Percentiles rank a stretch among this genome's conserved stretches.
These are phyloP conservation scores for Trematomus loennbergii DNA, from an alignment of 2,113 vertebrate species.

Conservation along the genomic window DNA sequence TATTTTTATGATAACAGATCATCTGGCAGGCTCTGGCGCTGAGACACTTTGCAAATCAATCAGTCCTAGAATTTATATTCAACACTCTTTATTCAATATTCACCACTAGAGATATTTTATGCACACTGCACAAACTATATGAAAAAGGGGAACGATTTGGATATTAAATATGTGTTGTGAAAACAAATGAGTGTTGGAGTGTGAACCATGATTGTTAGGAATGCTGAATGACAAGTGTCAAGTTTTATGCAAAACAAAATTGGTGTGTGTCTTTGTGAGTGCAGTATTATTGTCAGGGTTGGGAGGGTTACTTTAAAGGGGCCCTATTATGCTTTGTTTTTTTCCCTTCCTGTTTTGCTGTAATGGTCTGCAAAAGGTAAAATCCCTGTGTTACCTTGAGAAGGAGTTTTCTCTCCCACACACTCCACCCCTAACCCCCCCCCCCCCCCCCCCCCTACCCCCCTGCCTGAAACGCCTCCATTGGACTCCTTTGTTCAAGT, in stretches of 20 bases:
- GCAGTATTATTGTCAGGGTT: too few relatives aligned
- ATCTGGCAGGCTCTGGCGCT: background rate
- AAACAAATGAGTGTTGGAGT: slow-evolving; percentile 46
- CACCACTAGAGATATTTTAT: background rate
- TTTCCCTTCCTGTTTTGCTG: too few relatives aligned
- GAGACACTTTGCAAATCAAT: background rate
- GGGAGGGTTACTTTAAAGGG: too few relatives aligned
- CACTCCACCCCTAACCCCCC: too few relatives aligned
- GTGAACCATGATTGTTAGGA: slow-evolving; percentile 28
- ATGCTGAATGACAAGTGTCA: slow-evolving; percentile 8
- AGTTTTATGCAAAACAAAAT: background rate
- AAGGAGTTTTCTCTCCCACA: too few relatives aligned
- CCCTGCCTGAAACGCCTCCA: too few relatives aligned
- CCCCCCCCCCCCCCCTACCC: too few relatives aligned
- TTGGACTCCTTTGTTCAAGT: too few relatives aligned
- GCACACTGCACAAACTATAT: background rate
- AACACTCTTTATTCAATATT: background rate
- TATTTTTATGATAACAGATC: background rate
- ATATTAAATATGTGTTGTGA: background rate
- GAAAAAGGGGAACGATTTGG: background rate
- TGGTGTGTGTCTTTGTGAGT: background rate
- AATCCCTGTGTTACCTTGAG: too few relatives aligned
- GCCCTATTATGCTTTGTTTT: too few relatives aligned
- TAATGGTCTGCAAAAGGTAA: too few relatives aligned
- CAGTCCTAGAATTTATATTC: background rate